Percentiles rank a stretch among this genome's conserved stretches.
Evolutionary conservation across 2,113 vertebrate species (phyloP).

Genomic region (Ciconia maguari): DNA sequence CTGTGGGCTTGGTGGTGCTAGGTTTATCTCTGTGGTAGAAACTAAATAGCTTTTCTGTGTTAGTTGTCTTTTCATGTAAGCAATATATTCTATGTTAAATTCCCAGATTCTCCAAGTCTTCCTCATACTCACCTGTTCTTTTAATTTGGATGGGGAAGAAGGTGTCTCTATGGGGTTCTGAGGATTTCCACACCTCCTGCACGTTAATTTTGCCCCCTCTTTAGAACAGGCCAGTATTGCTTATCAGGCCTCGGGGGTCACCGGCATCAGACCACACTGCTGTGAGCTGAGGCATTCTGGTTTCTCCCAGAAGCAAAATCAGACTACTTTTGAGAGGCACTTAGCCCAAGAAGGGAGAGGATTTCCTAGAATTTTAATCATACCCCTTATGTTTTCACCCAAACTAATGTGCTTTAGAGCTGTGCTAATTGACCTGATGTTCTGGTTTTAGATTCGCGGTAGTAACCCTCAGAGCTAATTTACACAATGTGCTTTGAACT

Average conservation of each 20-base stretch:
- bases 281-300: not conserved
- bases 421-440: constrained; percentile 64
- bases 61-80: not conserved
- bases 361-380: constrained; percentile 50
- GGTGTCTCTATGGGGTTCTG: not conserved
- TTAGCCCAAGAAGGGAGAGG: not conserved
- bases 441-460: constrained; percentile 47
- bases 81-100: not conserved
- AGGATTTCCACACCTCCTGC: not conserved
- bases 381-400: constrained; percentile 19
- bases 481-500: constrained; percentile 21
- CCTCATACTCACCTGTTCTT: not conserved
- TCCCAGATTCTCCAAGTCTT: not conserved
- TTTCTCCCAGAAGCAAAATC: not conserved
- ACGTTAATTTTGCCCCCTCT: not conserved
- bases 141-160: not conserved
- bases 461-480: constrained; percentile 52
- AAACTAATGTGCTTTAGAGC: constrained; percentile 35
- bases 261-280: not conserved
- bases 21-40: not conserved
- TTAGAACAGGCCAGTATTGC: not conserved
- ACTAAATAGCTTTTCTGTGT: not conserved
- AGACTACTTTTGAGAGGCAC: not conserved
- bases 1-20: not conserved
- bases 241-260: not conserved